These are phyloP conservation scores for Drosophila robusta DNA, from an alignment of 2,888 invertebrate genomes.

Conservation along the genomic window DNA sequence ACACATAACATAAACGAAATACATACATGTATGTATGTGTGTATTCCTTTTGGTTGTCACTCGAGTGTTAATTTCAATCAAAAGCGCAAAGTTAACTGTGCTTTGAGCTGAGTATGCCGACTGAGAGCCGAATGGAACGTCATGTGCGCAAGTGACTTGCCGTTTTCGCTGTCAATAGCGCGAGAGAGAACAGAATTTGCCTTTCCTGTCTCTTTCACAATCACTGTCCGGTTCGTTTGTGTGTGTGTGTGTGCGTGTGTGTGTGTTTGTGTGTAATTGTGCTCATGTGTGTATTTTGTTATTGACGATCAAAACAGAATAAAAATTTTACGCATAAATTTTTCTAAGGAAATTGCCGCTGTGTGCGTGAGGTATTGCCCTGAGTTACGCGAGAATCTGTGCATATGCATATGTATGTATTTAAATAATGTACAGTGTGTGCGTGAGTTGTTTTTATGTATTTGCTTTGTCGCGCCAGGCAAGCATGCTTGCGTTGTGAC, in stretches of 20 bases:
- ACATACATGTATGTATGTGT: background rate
- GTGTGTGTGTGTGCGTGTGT: conserved; percentile 25
- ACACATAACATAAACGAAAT: background rate
- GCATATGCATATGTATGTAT: conserved; percentile 18
- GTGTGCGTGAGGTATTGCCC: conserved; percentile 76
- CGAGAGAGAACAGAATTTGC: conserved; percentile 19
- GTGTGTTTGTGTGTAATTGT: conserved; percentile 28
- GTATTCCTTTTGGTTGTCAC: conserved; percentile 8
- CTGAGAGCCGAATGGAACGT: conserved; percentile 45
- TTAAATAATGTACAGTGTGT: conserved; percentile 22
- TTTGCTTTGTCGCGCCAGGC: conserved; percentile 78
- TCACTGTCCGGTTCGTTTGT: conserved; percentile 7
- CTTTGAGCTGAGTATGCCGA: conserved; percentile 22
- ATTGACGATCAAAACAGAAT: conserved; percentile 81
- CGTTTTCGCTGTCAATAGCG: conserved; percentile 50
- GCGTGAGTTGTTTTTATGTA: conserved; percentile 57
- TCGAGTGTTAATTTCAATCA: conserved; percentile 67
- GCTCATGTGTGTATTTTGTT: conserved; percentile 59
- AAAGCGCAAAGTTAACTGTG: conserved; percentile 63
- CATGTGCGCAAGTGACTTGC: conserved; percentile 78
- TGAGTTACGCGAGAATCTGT: conserved; percentile 45
- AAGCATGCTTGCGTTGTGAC: conserved; percentile 40
- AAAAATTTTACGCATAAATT: conserved; percentile 81
- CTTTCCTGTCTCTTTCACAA: conserved; percentile 17
- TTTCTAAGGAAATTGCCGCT: conserved; percentile 70